Base-by-base conservation (phyloP, 1,140 invertebrate genomes). In the Calephelis nemesis region DNA sequence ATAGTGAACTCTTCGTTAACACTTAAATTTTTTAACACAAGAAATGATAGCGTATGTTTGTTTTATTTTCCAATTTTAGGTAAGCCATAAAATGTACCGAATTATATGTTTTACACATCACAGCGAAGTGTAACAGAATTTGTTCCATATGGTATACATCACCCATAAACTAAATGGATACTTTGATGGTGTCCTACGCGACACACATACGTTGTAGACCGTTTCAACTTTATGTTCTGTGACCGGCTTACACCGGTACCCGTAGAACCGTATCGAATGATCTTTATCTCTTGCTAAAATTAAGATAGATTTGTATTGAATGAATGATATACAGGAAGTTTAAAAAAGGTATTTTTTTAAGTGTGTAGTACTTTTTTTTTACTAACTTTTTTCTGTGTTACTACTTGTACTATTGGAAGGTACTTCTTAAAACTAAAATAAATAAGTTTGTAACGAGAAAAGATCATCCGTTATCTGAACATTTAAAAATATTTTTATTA, bases 161-260 rank as follows among this genome's bases (percentile, higher is more conserved):
- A 72, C 42, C 58, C 67, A 65, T 77, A 73, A 77, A 75, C 68
- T 60, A 19, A 67, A 7, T 65, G 71, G 63, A 65, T 71, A 69
- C 71, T 74, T 77, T 77, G 69, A 74, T 74, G 70, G 65, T 74
- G 74, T 67, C 65, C 52, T 63, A 70, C 72, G 65, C 62, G 70
- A 62, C 63, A 72, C 39, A 71, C 66, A 70, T 67, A 70, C 40
- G 69, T 67, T 69, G 45, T 68, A 70, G 73, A 73, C 71, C 71
- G 69, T 73, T 75, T 70, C 73, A 58, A 69, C 67, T 77, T 77
- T 77, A 77, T 71, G 73, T 68, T 68, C 70, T 64, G 63, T 65
- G 65, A 74, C 73, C 62, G 62, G 19, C 15, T 54, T 19, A 65
- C 71, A 70, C 70, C 73, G 42, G 69, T 15, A 12, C 62, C 48